These are phyloP conservation scores for Cylloceria caligata DNA, from an alignment of 2,888 invertebrate species.

Conservation along the genomic window DNA sequence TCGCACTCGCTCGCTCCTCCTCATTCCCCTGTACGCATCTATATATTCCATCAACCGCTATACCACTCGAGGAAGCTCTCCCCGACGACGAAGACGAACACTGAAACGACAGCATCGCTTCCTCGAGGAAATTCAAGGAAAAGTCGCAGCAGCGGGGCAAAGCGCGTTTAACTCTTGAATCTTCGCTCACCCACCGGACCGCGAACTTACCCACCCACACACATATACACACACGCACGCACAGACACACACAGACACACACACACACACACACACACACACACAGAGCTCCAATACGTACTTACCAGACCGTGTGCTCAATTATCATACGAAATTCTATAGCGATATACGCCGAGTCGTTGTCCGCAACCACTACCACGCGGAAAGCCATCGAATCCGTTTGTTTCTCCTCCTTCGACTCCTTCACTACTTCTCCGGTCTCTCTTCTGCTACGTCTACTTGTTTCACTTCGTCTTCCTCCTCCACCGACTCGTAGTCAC, in stretches of 20 bases:
- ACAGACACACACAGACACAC: no score
- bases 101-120: not conserved
- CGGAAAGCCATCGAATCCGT: conserved; percentile 47
- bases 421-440: conserved; percentile 9
- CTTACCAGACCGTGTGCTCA: conserved; percentile 15
- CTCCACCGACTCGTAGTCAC: conserved; percentile 33
- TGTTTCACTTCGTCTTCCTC: conserved; percentile 46
- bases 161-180: conserved; percentile 6
- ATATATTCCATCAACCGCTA: conserved; percentile 5
- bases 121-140: conserved; percentile 21
- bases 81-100: conserved; percentile 1
- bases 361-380: conserved; percentile 42
- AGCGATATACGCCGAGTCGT: conserved; percentile 34
- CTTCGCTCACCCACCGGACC: conserved; percentile 16
- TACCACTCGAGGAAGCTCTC: conserved; percentile 29
- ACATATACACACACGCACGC: no score
- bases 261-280: no score
- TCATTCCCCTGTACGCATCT: conserved; percentile 26
- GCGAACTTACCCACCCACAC: conserved; percentile 18
- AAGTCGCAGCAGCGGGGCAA: conserved; percentile 8
- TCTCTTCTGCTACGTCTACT: conserved; percentile 1
- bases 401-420: conserved; percentile 21
- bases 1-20: conserved; percentile 34
- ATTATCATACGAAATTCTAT: conserved; percentile 10
- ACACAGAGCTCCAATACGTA: not conserved